Evolutionary conservation across 2,113 vertebrate genomes (phyloP), one percentile per base, ranked within the genome.

Genomic region (Lasiurus borealis): DNA sequence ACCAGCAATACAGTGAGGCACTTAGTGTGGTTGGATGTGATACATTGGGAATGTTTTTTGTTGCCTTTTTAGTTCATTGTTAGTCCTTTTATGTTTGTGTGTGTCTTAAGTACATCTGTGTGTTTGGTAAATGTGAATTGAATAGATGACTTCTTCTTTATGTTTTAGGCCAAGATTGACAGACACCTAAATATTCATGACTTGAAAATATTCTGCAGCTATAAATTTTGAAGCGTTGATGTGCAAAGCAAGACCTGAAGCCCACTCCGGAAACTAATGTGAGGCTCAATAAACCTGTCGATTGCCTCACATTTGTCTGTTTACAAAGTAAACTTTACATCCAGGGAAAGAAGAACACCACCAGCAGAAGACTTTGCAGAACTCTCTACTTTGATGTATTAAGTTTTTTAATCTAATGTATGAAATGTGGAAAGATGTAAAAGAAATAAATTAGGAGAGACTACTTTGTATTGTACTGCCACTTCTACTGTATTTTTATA

Each of bases 161-260:
- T 99, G 98, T 99, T 98, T 59, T 98, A 99, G 99, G 98, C 98
- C 98, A 96, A 99, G 98, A 98, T 97, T 98, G 98, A 98, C 98
- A 94, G 98, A 99, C 98, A 98, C 98, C 98, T 99, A 99, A 98
- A 86, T 97, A 97, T 98, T 97, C 98, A 31, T 97, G 98, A 98
- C 98, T 98, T 98, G 98, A 97, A 98, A 98, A 98, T 98, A 97
- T 98, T 98, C 98, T 98, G 97, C 98, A 98, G 98, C 98, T 98
- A 98, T 98, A 98, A 98, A 98, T 98, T 98, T 98, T 98, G 98
- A 98, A 98, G 97, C 98, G 98, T 98, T 99, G 98, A 98, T 98
- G 98, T 98, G 98, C 98, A 99, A 98, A 98, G 97, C 95, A 9
- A 98, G 98, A 98, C 95, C 98, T 96, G 98, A 98, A 92, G 97